A percentile compares a stretch with the other conserved stretches of the same genome.
Conservation (phyloP, 2,797 vertebrate genomes). For the Yasuhikotakia modesta region DNA sequence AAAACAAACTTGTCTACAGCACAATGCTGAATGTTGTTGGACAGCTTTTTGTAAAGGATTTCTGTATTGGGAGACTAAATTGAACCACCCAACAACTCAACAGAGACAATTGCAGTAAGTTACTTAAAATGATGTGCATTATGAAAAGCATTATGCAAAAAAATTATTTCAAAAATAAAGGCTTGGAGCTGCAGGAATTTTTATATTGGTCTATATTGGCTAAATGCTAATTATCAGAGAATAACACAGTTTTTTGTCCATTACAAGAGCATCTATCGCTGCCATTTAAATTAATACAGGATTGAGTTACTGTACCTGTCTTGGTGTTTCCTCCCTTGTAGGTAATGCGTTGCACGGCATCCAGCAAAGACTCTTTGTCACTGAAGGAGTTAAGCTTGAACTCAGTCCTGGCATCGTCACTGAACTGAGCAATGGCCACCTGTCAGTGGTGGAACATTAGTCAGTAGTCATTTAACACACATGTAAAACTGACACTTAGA, state of each 20-base stretch:
- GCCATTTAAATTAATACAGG: constrained; percentile 41
- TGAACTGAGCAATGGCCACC: constrained; percentile 96
- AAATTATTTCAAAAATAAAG: not conserved
- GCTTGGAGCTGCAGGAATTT: not conserved
- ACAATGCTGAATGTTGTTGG: not conserved
- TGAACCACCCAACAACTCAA: not conserved
- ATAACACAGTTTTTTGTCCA: constrained; percentile 37
- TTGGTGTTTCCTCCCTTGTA: constrained; percentile 99
- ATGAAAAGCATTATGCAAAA: not conserved
- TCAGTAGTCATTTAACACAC: constrained; percentile 32
- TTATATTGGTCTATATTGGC: not conserved
- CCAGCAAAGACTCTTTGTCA: constrained; percentile 88
- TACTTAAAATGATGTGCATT: not conserved
- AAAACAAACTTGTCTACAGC: not conserved
- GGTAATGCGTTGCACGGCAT: constrained; percentile 87
- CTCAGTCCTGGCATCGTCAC: constrained; percentile 93
- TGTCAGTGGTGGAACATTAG: constrained; percentile 59
- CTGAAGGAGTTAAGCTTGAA: constrained; percentile 89
- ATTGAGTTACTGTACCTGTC: constrained; percentile 77
- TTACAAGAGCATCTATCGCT: constrained; percentile 51
- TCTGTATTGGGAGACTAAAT: not conserved
- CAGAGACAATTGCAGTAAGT: too few relatives aligned
- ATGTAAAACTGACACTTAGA: not conserved
- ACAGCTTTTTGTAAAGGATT: not conserved
- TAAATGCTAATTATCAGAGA: not conserved